Percentiles rank a stretch among this genome's conserved stretches.
phyloP scores from a whole-genome alignment of 2,113 vertebrate genomes.

The Fukomys damarensis region DNA sequence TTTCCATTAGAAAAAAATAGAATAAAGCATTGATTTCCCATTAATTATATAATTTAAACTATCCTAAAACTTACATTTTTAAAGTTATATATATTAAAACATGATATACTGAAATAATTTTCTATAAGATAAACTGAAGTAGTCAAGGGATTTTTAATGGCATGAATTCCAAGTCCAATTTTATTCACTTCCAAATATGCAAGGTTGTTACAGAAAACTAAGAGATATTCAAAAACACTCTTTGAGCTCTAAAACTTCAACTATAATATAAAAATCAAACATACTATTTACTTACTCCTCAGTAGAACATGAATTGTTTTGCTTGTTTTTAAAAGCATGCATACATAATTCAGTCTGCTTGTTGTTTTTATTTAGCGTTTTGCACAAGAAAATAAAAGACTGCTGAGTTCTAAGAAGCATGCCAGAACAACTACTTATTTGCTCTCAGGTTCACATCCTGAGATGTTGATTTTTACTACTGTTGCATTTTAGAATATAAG shows the following conservation, averaged over 20 bases:
- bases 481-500: conserved; percentile 37
- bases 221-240: conserved; percentile 5
- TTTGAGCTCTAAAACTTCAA: conserved; percentile 53
- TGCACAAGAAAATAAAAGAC: conserved; percentile 60
- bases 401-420: conserved; percentile 54
- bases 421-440: conserved; percentile 48
- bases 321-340: conserved; percentile 65
- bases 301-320: conserved; percentile 64
- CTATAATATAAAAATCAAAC: conserved; percentile 32
- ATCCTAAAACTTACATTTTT: neutral
- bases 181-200: conserved; percentile 45
- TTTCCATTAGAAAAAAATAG: neutral
- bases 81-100: neutral
- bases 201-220: neutral
- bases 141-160: conserved; percentile 8
- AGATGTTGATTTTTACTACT: conserved; percentile 61
- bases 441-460: conserved; percentile 16
- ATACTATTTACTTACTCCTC: conserved; percentile 23
- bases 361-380: conserved; percentile 69
- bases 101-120: conserved; percentile 32
- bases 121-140: conserved; percentile 64
- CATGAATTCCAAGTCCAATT: conserved; percentile 26
- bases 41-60: neutral
- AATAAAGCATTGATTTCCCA: neutral
- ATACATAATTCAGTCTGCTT: conserved; percentile 68